Base-by-base conservation (phyloP, 2,888 invertebrate species). In the Drosophila atroscutellata region DNA sequence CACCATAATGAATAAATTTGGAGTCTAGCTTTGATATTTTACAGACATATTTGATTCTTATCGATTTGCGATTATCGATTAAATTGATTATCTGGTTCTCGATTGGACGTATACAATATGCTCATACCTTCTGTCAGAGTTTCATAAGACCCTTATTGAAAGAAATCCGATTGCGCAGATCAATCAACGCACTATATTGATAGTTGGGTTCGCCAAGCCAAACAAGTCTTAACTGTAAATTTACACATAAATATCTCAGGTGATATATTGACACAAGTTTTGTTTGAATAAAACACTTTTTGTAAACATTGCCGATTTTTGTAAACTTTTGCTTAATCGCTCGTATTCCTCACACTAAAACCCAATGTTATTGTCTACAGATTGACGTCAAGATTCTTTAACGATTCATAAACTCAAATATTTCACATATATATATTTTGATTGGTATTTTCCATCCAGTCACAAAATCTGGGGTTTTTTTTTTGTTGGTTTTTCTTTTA, bases 371-470 rank as follows among this genome's bases (percentile, higher is more conserved):
- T 49, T 49, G 26, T 18, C 26, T 3, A 15, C 18, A 9, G 15
- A 49, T 26, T 49, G 49, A 49, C 49, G 49, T 49, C 49, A 28
- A 45, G 15, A 24, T 24, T 24, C 24, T 24, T 24, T 15, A 24
- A 45, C 15, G 45, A 45, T 8, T 15, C 24, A 24, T 13, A 30
- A 51, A 51, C 30, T 30, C 1, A 32, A 32, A 24, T 5, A 24
- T 15, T 54, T 54, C 1, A 6, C 18, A 45, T 24, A 15, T 24
- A 42, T 54, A 37, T 26, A 4, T 20, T 18, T 88, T 85, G 85
- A 85, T 83, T 77, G 68, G 61, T 77, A 77, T 64, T 75, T 71
- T 68, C 65, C 69, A 71, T 78, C 65, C 69, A 77, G 67, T 84
- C 80, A 81, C 81, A 83, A 86, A 88, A 88, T 76, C 79, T 72